A percentile compares a stretch with the other conserved stretches of the same genome.
phyloP scores from a whole-genome alignment of 2,113 vertebrate genomes.

The Etheostoma cragini region DNA sequence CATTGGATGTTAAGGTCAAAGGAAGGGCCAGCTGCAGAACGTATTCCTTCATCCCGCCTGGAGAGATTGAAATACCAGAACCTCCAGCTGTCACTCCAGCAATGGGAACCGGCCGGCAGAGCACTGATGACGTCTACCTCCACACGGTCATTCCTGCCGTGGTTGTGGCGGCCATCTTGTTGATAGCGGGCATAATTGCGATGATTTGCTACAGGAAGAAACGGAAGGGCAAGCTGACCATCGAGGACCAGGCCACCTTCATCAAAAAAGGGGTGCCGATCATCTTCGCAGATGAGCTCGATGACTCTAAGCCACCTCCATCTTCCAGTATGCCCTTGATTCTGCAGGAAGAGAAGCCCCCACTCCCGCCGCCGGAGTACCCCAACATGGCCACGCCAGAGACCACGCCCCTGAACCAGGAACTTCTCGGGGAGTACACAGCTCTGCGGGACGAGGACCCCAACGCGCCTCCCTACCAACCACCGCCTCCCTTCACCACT shows the following conservation, averaged over 20 bases:
- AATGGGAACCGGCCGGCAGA: constrained; percentile 89
- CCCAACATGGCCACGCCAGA: constrained; percentile 94
- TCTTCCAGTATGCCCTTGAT: constrained; percentile 98
- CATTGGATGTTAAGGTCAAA: constrained; percentile 85
- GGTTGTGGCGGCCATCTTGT: constrained; percentile 95
- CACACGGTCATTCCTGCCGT: constrained; percentile 97
- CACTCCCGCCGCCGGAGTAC: constrained; percentile 94
- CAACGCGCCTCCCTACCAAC: constrained; percentile 97
- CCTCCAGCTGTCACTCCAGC: constrained; percentile 80
- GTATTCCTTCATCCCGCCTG: constrained; percentile 90
- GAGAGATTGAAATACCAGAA: constrained; percentile 65
- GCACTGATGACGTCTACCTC: constrained; percentile 94
- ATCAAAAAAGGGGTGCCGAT: constrained; percentile 99
- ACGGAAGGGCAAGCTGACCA: constrained; percentile 96
- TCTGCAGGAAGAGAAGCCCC: constrained; percentile 98
- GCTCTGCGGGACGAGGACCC: constrained; percentile 96
- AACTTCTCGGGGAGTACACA: constrained; percentile 93
- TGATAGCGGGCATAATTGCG: constrained; percentile 95
- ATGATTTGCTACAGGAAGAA: constrained; percentile 99
- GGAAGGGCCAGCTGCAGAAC: constrained; percentile 89
- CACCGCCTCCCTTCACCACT: constrained; percentile 95
- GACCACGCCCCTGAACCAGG: constrained; percentile 94
- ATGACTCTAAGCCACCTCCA: constrained; percentile 95
- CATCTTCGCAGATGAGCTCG: constrained; percentile 96
- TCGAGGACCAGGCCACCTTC: constrained; percentile 98